Conservation (phyloP, 2,113 vertebrate genomes). For the Turnix velox region DNA sequence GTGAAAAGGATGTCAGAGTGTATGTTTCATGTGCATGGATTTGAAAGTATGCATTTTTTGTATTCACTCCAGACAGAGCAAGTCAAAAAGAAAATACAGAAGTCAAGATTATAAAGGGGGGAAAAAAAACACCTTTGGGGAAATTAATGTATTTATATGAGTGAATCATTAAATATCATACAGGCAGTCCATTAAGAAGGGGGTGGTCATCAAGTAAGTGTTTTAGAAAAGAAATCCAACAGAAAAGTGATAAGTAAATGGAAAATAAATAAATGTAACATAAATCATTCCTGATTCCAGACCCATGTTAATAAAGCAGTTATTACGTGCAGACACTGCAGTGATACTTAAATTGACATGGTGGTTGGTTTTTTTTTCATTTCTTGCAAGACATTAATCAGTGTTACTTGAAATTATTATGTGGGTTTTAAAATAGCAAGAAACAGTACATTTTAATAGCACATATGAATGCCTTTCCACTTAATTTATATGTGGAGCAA, state of each 20-base stretch:
- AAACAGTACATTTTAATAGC: constrained; percentile 41
- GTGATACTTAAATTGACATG: constrained; percentile 29
- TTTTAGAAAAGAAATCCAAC: constrained; percentile 14
- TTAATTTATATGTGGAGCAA: constrained; percentile 32
- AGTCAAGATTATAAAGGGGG: neutral
- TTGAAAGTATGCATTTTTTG: neutral
- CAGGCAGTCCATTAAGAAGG: neutral
- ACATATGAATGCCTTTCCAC: neutral
- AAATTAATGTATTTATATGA: neutral
- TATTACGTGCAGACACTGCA: constrained; percentile 61
- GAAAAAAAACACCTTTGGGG: neutral
- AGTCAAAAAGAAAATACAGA: neutral
- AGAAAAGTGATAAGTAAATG: neutral
- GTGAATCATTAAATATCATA: neutral
- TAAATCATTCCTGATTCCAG: constrained; percentile 42
- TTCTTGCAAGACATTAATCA: constrained; percentile 67
- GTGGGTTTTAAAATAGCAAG: constrained; percentile 66
- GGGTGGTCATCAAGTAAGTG: neutral
- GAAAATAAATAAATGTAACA: constrained; percentile 53
- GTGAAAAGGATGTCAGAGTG: neutral
- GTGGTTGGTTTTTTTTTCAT: constrained; percentile 12
- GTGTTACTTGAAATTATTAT: constrained; percentile 61
- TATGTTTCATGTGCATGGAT: neutral
- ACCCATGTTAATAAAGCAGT: constrained; percentile 54
- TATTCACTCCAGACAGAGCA: neutral